Evolutionary conservation across 2,797 vertebrate species (phyloP).

Genomic region (Argyrosomus regius): DNA sequence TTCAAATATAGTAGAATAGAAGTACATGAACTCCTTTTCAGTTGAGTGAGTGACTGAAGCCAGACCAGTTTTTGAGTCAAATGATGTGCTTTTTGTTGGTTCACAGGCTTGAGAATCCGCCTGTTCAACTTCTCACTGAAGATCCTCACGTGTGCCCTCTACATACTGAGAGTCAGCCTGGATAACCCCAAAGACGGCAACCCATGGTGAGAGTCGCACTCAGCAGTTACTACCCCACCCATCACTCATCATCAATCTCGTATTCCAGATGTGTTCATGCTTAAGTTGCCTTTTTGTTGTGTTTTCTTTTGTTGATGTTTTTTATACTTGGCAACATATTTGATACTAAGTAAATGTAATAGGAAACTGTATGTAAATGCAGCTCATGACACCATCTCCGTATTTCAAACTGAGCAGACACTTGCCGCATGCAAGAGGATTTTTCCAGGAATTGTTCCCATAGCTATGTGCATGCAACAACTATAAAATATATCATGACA

Average conservation of each 20-base stretch:
- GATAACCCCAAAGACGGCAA: slow-evolving; percentile 72
- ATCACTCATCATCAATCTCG: too few relatives aligned
- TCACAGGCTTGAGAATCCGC: slow-evolving; percentile 88
- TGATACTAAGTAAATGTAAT: background rate
- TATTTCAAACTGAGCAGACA: slow-evolving; percentile 2
- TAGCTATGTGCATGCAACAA: background rate
- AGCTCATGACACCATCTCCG: background rate
- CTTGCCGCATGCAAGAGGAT: background rate
- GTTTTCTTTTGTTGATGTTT: background rate
- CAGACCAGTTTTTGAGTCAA: background rate
- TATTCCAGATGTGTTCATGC: background rate
- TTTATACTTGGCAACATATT: background rate
- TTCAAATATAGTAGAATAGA: background rate
- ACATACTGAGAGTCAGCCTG: slow-evolving; percentile 87
- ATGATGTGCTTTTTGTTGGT: slow-evolving; percentile 19
- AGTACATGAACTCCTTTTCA: too few relatives aligned
- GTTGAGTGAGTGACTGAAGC: too few relatives aligned
- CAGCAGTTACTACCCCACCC: background rate
- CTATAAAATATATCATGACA: background rate
- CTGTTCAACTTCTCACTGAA: slow-evolving; percentile 90
- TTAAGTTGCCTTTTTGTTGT: background rate
- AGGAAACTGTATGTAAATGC: background rate
- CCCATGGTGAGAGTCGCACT: slow-evolving; percentile 60
- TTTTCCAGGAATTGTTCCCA: background rate
- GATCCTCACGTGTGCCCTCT: slow-evolving; percentile 89